phyloP scores from a whole-genome alignment of 92 coral and sea anemone genomes.

The Phenganax stokvisi region DNA sequence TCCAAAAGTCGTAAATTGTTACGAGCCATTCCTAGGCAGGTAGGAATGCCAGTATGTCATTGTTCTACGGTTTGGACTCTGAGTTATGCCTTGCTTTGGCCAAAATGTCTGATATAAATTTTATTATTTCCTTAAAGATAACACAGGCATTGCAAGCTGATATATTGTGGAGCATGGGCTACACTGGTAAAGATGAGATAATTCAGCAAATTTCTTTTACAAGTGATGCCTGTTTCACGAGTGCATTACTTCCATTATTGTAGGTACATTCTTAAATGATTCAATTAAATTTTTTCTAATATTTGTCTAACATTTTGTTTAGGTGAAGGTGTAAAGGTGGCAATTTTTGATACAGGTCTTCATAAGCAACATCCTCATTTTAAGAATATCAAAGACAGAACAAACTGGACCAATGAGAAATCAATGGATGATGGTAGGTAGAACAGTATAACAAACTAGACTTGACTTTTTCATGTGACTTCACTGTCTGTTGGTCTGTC shows the following conservation, averaged over 20 bases:
- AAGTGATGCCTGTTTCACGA: not conserved
- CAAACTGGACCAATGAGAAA: conserved; percentile 99
- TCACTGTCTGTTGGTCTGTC: too few species aligned
- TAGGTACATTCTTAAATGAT: too few species aligned
- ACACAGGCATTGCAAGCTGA: conserved; percentile 93
- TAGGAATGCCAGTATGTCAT: conserved; percentile 8
- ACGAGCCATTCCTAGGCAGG: conserved; percentile 95
- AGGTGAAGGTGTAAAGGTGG: conserved; percentile 86
- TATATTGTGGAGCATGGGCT: conserved; percentile 97
- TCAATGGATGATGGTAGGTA: conserved; percentile 92
- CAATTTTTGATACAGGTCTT: conserved; percentile 93
- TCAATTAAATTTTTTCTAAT: too few species aligned
- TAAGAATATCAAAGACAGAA: conserved; percentile 87
- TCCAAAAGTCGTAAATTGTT: conserved; percentile 61
- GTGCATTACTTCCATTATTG: not conserved
- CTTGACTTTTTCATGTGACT: too few species aligned
- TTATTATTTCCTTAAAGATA: conserved; percentile 46
- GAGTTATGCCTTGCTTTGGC: too few species aligned
- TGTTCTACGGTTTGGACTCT: too few species aligned
- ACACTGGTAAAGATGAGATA: conserved; percentile 49
- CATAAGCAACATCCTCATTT: conserved; percentile 98
- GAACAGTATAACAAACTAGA: not conserved
- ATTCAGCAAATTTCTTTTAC: too few species aligned
- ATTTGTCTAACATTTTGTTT: not conserved
- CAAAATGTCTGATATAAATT: too few species aligned